Base-by-base conservation (phyloP, 92 coral and sea anemone genomes). In the Blastomussa wellsi region DNA sequence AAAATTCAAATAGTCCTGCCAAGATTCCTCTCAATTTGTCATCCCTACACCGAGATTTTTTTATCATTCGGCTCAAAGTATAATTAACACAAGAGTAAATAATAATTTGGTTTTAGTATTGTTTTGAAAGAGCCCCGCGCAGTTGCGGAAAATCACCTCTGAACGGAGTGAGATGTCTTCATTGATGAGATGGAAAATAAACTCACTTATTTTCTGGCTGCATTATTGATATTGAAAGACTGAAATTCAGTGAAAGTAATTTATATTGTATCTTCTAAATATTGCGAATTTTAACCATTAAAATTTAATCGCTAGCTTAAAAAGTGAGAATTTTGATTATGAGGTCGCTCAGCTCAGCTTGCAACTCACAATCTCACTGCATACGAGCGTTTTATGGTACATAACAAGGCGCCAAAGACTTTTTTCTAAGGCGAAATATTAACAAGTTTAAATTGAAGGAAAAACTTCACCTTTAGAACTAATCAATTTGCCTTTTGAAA, bases 211-310 rank as follows among this genome's bases (percentile, higher is more conserved):
- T 69, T 32, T 31, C 51, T 5, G 7, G 71, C 59, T 1, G 4
- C 38, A 35, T 39, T 16, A 75, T 39, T 32, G 62, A 74, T 39
- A 59, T 59, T 74, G 57, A 42, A 74, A 19, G 39, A 44, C 75
- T n/a, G n/a, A 59, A 83, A 37, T 71, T 52, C 35, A 29, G 69
- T 52, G n/a, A 29, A 41, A n/a, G 41, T 33, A 28, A 83, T 28
- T 83, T 74, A 41, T 62, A 38, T 73, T 83, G 86, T 72, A 83
- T 59, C 80, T 32, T 20, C 59, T 83, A 83, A 74, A 74, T 83
- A 64, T 57, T 74, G 67, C 74, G 87, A 82, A 72, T 72, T 83
- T 55, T 59, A 59, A 55, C 74, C 44, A 59, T 75, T 83, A 57
- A 83, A 73, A 74, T 73, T 83, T 83, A 41, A 83, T 57, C 74